Evolutionary conservation across 2,797 vertebrate species (phyloP), one percentile per base, ranked within the genome.

Genomic region (Alcedo quadribrachys): DNA sequence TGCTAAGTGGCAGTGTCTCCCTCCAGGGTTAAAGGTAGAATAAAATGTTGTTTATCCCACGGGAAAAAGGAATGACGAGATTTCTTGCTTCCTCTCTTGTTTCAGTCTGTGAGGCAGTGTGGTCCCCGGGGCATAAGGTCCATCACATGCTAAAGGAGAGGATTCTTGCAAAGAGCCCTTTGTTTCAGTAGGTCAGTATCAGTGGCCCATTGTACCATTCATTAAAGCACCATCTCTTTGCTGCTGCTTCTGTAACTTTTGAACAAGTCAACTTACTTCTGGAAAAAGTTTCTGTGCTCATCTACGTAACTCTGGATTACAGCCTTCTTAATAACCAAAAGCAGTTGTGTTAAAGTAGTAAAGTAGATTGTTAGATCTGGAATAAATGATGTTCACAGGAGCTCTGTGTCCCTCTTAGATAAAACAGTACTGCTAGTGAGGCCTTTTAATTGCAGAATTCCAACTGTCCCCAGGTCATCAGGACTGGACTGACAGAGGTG

Each of bases 1-100:
- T 96, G 87, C 87, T 94, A 94, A 95, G 85, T 85, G 88, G 54
- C 1, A 0, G 55, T 77, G 71, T 81, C 70, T 89, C 81, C 58
- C 17, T 70, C 71, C 81, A 86, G 69, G 80, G 55, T 90, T 94
- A 94, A 95, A 95, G 88, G 93, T 92, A 94, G 76, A 92, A 69
- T 82, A 95, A 94, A 91, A 93, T 62, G 51, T 65, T 96, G 81
- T 91, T 94, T 89, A 92, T 90, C 63, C 73, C 70, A 66, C 0
- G 0, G 35, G 74, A 53, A 62, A 85, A 90, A 95, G 37, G 92
- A 92, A 91, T 66, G 0, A 74, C 0, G 15, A 82, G 71, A 79
- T 89, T 89, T 81, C 70, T 92, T 77, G 33, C 67, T 79, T 94
- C 45, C 48, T 85, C 27, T 73, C 61, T 73, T 81, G 65, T 85